Conservation (phyloP, 2,113 vertebrate genomes). For the Nipponia nippon region DNA sequence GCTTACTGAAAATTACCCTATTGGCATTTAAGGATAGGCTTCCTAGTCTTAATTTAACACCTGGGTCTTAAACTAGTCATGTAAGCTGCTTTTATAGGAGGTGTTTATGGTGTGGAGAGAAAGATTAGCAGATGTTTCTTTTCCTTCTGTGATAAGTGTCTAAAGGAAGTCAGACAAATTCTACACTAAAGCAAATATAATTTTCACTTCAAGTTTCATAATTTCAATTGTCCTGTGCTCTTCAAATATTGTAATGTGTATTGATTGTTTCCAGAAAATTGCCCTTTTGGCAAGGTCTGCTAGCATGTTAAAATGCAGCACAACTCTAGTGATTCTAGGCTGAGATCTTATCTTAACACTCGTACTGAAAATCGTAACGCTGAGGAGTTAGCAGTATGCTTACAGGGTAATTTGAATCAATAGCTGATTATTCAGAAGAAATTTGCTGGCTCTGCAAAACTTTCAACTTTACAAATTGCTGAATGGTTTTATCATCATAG, state of each 20-base stretch:
- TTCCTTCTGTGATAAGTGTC: not conserved
- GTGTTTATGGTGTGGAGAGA: not conserved
- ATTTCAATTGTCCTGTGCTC: not conserved
- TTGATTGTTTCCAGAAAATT: not conserved
- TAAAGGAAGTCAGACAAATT: not conserved
- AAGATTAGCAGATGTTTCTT: not conserved
- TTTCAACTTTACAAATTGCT: slow-evolving; percentile 37
- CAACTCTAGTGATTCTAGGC: not conserved
- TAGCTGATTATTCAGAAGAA: slow-evolving; percentile 48
- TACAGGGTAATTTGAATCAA: slow-evolving; percentile 44
- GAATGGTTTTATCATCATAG: slow-evolving; percentile 66
- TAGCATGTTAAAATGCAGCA: not conserved
- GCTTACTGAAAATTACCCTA: not conserved
- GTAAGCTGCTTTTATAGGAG: not conserved
- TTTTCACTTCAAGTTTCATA: not conserved
- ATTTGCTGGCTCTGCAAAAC: slow-evolving; percentile 52
- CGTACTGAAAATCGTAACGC: not conserved
- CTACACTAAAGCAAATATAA: not conserved
- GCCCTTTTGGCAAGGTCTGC: not conserved
- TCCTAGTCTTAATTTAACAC: not conserved
- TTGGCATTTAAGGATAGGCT: not conserved
- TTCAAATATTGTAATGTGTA: not conserved
- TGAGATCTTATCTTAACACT: not conserved
- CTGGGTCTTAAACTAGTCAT: not conserved
- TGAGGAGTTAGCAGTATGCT: not conserved